phyloP scores from a whole-genome alignment of 2,113 vertebrate species.

The Chloropsis cyanopogon region DNA sequence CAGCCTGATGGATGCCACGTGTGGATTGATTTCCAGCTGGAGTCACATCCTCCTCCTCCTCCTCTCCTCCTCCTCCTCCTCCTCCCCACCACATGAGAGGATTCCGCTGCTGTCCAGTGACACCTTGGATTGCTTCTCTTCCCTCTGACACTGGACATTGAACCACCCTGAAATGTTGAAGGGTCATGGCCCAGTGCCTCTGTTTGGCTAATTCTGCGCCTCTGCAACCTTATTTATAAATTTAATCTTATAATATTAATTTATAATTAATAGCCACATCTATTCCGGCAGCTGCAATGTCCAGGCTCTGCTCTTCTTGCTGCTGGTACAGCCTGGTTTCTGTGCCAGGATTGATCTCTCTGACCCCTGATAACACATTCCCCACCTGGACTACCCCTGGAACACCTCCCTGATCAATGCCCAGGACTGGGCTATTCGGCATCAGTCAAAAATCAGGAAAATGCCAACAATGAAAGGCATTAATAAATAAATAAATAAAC shows the following conservation, averaged over 20 bases:
- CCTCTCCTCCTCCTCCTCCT: not conserved
- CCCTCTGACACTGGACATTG: not conserved
- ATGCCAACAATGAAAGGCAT: not conserved
- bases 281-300: not conserved
- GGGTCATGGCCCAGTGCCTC: not conserved
- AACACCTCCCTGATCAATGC: fast-evolving
- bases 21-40: conserved; percentile 28
- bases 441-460: not conserved
- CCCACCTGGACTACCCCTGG: not conserved
- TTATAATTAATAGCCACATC: not conserved
- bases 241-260: not conserved
- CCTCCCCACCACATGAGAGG: not conserved
- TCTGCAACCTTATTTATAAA: not conserved
- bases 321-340: not conserved
- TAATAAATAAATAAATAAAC: no score
- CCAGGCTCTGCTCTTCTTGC: not conserved
- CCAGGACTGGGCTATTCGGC: not conserved
- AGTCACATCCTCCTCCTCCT: not conserved
- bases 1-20: conserved; percentile 28
- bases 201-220: not conserved
- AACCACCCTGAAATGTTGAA: not conserved
- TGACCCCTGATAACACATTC: not conserved
- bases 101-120: not conserved
- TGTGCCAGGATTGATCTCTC: not conserved
- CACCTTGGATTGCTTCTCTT: not conserved